A percentile compares a stretch with the other conserved stretches of the same genome.
Conservation (phyloP, 1,140 invertebrate genomes). For the Carcinoscorpius rotundicauda region DNA sequence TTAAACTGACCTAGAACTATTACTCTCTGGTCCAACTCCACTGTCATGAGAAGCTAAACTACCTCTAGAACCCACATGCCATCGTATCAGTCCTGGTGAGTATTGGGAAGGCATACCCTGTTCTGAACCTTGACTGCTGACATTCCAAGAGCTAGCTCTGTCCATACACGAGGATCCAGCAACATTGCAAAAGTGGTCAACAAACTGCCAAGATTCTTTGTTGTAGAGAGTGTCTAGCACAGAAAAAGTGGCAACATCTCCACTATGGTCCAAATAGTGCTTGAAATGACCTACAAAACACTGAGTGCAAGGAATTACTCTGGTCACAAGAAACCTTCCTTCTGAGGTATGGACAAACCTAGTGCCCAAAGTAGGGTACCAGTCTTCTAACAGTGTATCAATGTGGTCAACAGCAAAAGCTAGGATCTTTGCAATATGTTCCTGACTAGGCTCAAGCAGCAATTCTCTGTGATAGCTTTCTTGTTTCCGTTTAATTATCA, state of each 20-base stretch:
- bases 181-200: too few relatives aligned
- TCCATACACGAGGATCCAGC: too few relatives aligned
- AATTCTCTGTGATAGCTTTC: slow-evolving; percentile 30
- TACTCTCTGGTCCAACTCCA: slow-evolving; percentile 56
- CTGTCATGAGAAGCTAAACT: slow-evolving; percentile 55
- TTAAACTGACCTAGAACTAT: slow-evolving; percentile 33
- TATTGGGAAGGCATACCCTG: too few relatives aligned
- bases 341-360: slow-evolving; percentile 95
- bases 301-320: slow-evolving; percentile 82
- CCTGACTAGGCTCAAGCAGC: slow-evolving; percentile 54
- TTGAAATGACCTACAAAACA: slow-evolving; percentile 44
- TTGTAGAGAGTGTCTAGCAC: too few relatives aligned
- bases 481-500: slow-evolving; percentile 21
- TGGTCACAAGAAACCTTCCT: slow-evolving; percentile 80
- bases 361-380: slow-evolving; percentile 91
- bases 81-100: slow-evolving; percentile 19
- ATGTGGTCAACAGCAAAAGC: slow-evolving; percentile 91
- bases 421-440: slow-evolving; percentile 69
- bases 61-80: slow-evolving; percentile 48
- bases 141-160: too few relatives aligned
- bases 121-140: too few relatives aligned
- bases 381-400: slow-evolving; percentile 92
- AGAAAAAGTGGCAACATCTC: too few relatives aligned
- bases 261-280: neutral
- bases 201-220: too few relatives aligned